These are phyloP conservation scores for Metridium senile DNA, from an alignment of 92 coral and sea anemone genomes.

Conservation along the genomic window DNA sequence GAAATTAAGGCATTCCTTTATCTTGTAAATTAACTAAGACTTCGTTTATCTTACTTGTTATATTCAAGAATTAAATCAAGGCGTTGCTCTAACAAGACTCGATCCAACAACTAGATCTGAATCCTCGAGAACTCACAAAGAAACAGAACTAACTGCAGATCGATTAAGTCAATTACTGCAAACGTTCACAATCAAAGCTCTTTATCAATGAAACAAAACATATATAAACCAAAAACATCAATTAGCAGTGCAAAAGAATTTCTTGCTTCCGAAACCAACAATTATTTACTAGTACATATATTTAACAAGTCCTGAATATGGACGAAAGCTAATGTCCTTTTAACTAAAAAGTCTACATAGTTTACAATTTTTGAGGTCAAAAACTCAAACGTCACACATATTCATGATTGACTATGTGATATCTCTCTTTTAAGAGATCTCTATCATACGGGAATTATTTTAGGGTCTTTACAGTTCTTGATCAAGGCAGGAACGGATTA, in stretches of 20 bases:
- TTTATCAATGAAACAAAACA: not conserved
- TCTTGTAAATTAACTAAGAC: not conserved
- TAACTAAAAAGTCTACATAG: not conserved
- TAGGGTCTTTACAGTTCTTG: not conserved
- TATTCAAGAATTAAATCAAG: not conserved
- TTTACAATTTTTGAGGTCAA: conserved; percentile 18
- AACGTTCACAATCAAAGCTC: not conserved
- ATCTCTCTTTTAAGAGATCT: not conserved
- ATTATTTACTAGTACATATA: not conserved
- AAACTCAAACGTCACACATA: conserved; percentile 1
- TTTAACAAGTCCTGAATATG: not conserved
- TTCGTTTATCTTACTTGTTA: not conserved
- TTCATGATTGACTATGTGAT: not conserved
- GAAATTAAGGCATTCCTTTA: not conserved
- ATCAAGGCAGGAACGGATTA: not conserved
- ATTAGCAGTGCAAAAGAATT: not conserved
- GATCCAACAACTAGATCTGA: not conserved
- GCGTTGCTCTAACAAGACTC: not conserved
- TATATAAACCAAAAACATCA: not conserved
- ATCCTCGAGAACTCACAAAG: not conserved
- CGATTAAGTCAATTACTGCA: not conserved
- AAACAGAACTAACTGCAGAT: not conserved
- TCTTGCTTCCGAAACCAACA: not conserved
- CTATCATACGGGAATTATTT: conserved; percentile 1
- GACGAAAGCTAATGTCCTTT: not conserved